A percentile compares a stretch with the other conserved stretches of the same genome.
phyloP scores from a whole-genome alignment of 2,113 vertebrate genomes.

The Girardinichthys multiradiatus region DNA sequence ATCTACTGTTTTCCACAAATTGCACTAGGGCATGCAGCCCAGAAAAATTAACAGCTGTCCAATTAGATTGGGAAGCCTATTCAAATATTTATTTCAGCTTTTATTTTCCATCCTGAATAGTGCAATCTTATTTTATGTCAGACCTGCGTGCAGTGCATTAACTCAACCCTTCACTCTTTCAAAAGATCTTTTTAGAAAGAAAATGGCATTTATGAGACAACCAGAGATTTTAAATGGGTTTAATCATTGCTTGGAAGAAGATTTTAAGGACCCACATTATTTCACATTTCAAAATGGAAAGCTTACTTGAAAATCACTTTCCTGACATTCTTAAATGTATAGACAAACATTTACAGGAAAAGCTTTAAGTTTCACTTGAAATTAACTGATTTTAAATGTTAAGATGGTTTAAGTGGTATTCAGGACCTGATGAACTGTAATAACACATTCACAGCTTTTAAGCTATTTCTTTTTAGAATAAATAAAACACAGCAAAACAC shows the following conservation, averaged over 20 bases:
- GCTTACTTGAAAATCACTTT: neutral
- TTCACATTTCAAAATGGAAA: neutral
- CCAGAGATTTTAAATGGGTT: neutral
- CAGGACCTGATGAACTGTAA: neutral
- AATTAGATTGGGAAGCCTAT: conserved; percentile 2
- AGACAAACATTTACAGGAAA: neutral
- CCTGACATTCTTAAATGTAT: neutral
- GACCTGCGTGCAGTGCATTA: neutral
- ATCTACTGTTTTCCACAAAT: neutral
- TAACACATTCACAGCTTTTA: conserved; percentile 22
- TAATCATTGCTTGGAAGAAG: neutral
- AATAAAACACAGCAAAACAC: conserved; percentile 22
- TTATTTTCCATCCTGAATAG: neutral
- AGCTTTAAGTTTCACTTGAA: neutral
- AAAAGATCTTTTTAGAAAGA: neutral
- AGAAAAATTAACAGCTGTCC: neutral
- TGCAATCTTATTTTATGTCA: neutral
- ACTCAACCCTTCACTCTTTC: neutral
- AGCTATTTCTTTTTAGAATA: conserved; percentile 15
- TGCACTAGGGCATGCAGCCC: neutral
- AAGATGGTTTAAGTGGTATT: neutral
- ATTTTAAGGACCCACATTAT: neutral
- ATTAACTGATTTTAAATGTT: neutral
- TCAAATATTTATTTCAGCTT: neutral
- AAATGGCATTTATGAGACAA: neutral